These are phyloP conservation scores for Acrocyrtus sp. DNA, from an alignment of 2,888 invertebrate species.

Conservation along the genomic window DNA sequence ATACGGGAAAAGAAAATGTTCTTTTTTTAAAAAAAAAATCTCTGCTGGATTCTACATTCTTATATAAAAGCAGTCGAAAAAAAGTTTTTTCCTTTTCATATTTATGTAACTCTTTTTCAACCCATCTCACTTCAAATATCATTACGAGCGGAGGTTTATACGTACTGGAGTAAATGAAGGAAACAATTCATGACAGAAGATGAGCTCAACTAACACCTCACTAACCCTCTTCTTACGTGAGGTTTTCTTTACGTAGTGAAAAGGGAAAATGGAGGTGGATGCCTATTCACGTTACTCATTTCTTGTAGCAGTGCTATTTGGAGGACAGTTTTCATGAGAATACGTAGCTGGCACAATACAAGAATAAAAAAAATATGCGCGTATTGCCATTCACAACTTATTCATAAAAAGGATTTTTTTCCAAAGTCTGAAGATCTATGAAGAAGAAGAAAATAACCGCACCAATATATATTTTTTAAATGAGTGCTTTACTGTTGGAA, in stretches of 20 bases:
- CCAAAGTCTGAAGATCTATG: slow-evolving; percentile 5
- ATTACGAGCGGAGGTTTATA: no score
- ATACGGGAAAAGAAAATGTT: no score
- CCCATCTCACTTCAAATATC: no score
- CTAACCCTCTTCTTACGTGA: slow-evolving; percentile 36
- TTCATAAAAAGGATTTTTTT: slow-evolving; percentile 29
- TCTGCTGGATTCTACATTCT: slow-evolving; percentile 41
- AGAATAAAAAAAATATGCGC: slow-evolving; percentile 7
- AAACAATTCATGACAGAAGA: no score
- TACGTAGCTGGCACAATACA: slow-evolving; percentile 37
- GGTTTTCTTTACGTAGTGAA: slow-evolving; percentile 3
- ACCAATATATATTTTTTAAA: slow-evolving; percentile 24
- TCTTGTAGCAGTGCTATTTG: no score
- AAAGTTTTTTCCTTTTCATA: slow-evolving; percentile 18
- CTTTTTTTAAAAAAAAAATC: slow-evolving; percentile 25
- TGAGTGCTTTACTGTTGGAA: background rate
- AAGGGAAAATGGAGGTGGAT: slow-evolving; percentile 26
- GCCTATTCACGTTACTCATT: slow-evolving; percentile 25
- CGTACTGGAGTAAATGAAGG: no score
- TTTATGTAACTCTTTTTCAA: no score
- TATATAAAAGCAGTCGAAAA: no score
- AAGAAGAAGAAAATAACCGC: slow-evolving; percentile 1
- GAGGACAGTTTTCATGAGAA: no score
- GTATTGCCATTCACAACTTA: background rate
- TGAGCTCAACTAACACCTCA: slow-evolving; percentile 49